Percentiles rank a stretch among this genome's conserved stretches.
Evolutionary conservation across 2,797 vertebrate genomes (phyloP).

Genomic region (Semotilus atromaculatus): DNA sequence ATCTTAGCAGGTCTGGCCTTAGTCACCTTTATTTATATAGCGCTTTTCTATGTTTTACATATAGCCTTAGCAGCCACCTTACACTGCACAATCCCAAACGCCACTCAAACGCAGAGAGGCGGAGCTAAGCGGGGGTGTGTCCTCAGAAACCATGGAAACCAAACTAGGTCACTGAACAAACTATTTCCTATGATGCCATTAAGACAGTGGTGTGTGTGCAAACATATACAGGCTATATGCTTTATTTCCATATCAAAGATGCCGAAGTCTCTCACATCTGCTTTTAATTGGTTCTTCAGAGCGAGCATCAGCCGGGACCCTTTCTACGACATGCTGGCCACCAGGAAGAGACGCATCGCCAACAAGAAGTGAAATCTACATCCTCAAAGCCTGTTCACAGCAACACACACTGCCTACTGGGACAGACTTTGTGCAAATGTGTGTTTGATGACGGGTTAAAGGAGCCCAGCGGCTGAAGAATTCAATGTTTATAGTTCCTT

Average conservation of each 20-base stretch:
- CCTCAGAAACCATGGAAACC: conserved; percentile 82
- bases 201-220: conserved; percentile 71
- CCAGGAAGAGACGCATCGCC: conserved; percentile 92
- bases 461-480: background rate
- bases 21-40: too few species aligned
- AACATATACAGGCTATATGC: conserved; percentile 57
- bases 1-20: too few species aligned
- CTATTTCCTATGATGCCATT: conserved; percentile 71
- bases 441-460: background rate
- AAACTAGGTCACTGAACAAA: conserved; percentile 81
- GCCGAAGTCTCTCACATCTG: conserved; percentile 71
- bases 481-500: conserved; percentile 25
- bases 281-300: conserved; percentile 81
- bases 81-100: conserved; percentile 62
- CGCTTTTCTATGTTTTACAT: too few species aligned
- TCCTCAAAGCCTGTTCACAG: background rate
- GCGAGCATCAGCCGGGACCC: conserved; percentile 92
- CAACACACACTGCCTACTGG: background rate
- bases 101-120: conserved; percentile 55
- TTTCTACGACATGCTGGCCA: conserved; percentile 96
- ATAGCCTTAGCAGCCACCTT: too few species aligned
- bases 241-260: conserved; percentile 81
- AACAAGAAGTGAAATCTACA: conserved; percentile 87
- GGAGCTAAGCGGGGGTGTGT: conserved; percentile 46
- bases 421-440: background rate